Base-by-base conservation (phyloP, 2,797 vertebrate species). In the Aeoliscus strigatus region DNA sequence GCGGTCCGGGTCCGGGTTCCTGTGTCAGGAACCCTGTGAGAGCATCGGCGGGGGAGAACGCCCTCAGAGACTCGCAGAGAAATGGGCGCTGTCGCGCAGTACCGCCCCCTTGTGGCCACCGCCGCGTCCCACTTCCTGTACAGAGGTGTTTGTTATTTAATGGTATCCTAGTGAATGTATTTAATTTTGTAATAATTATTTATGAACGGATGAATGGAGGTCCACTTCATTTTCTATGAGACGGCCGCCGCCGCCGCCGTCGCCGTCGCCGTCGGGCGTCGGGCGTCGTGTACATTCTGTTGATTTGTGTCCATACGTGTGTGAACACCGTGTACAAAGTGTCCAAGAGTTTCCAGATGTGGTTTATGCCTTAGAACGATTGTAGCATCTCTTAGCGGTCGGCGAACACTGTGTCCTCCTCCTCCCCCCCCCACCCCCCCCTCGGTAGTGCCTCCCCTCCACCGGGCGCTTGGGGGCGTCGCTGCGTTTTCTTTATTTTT, bases 141-240 rank as follows among this genome's bases (percentile, higher is more conserved):
- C 92, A 96, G 94, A 97, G 67, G 51, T 70, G 91, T 93, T 92
- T 92, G 93, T 96, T 94, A 94, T 92, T 93, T 96, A 96, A 93
- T 95, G 91, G 92, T 97, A 96, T 97, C 95, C 94, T 97, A 97
- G 94, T 97, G 94, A 98, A 97, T 95, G 94, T 99, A 99, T 99
- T 99, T 99, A 98, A 99, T 98, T 98, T 98, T 97, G 91, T 94
- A 86, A 84, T 93, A 92, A 96, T 97, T 98, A 98, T 97, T 99
- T 99, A 99, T 99, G 92, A 97, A 91, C 93, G 92, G 93, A 99
- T 99, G 92, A 97, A 91, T 93, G 92, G 93, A 93, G 93, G 92
- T 94, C 93, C 91, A 97, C 90, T 98, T 99, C 94, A 93, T 99
- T 99, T 99, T 99, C 96, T 98, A 94, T 97, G 95, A 99, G 98